Conservation (phyloP, 2,113 vertebrate genomes). For the Carassius carassius region DNA sequence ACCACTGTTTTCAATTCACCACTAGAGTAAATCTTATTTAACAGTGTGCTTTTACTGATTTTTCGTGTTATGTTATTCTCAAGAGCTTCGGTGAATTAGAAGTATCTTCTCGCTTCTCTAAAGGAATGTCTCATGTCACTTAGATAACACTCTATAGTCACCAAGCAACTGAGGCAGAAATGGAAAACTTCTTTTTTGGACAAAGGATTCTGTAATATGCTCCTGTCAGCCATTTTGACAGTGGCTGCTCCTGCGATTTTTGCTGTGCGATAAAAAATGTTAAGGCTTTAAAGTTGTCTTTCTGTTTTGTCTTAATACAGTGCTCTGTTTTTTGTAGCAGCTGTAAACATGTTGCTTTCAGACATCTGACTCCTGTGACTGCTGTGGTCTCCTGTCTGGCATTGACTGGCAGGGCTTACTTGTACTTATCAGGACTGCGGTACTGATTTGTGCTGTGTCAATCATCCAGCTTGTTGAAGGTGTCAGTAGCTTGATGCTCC, state of each 20-base stretch:
- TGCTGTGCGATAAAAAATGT: neutral
- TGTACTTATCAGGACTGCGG: slow-evolving; percentile 64
- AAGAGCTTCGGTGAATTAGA: neutral
- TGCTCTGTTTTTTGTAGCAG: neutral
- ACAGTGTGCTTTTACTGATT: neutral
- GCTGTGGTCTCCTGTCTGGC: slow-evolving; percentile 43
- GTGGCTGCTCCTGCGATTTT: neutral
- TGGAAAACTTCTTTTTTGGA: neutral
- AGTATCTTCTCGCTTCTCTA: neutral
- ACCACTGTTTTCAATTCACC: neutral
- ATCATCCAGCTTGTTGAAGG: slow-evolving; percentile 59
- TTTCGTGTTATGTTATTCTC: neutral
- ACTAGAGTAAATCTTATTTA: slow-evolving; percentile 1
- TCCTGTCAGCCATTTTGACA: slow-evolving; percentile 4
- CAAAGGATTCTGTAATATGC: neutral
- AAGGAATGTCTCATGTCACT: neutral
- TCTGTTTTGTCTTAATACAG: neutral
- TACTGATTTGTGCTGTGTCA: slow-evolving; percentile 56
- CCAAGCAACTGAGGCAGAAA: slow-evolving; percentile 5
- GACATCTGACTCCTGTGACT: neutral
- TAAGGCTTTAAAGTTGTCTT: neutral
- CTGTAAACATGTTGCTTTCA: slow-evolving; percentile 23
- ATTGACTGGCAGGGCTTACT: slow-evolving; percentile 63
- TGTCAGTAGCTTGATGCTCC: slow-evolving; percentile 32
- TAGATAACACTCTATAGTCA: neutral